Percentiles rank a stretch among this genome's conserved stretches.
phyloP scores from a whole-genome alignment of 2,888 invertebrate genomes.

The Anthophora plumipes region DNA sequence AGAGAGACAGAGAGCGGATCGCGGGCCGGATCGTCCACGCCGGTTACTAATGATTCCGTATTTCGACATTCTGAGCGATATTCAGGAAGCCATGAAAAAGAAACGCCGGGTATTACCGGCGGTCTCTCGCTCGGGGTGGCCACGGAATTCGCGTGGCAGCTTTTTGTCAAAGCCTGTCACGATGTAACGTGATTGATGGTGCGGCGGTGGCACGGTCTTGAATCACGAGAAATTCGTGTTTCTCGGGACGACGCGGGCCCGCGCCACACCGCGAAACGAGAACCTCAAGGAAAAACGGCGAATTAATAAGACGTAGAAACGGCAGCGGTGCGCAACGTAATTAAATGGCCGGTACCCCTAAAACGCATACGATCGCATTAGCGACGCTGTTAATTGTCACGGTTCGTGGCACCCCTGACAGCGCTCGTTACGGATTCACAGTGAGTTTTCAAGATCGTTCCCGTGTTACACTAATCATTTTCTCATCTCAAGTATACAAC shows the following conservation, averaged over 20 bases:
- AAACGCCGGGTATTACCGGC: slow-evolving; percentile 67
- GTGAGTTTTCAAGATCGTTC: neutral
- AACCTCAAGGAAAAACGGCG: slow-evolving; percentile 62
- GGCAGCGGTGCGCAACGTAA: slow-evolving; percentile 27
- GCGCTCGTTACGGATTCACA: slow-evolving; percentile 34
- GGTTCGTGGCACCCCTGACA: slow-evolving; percentile 31
- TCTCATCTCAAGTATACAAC: no score
- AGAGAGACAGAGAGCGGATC: slow-evolving; percentile 59
- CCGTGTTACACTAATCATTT: neutral
- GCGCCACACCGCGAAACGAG: slow-evolving; percentile 32
- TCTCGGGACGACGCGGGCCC: slow-evolving; percentile 25
- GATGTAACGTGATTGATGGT: slow-evolving; percentile 76
- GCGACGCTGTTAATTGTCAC: slow-evolving; percentile 33
- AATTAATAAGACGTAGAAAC: slow-evolving; percentile 67
- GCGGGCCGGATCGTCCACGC: slow-evolving; percentile 61
- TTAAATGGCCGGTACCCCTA: slow-evolving; percentile 21
- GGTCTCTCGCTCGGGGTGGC: slow-evolving; percentile 67
- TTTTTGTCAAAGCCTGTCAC: slow-evolving; percentile 79
- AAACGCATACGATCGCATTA: slow-evolving; percentile 32
- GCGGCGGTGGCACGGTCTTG: slow-evolving; percentile 40
- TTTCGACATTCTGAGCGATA: slow-evolving; percentile 78
- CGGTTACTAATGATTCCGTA: slow-evolving; percentile 81
- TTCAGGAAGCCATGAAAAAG: slow-evolving; percentile 75
- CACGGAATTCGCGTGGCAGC: slow-evolving; percentile 74
- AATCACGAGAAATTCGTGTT: slow-evolving; percentile 61